Evolutionary conservation across 2,888 invertebrate species (phyloP).

Genomic region (Melinopterus prodromus): DNA sequence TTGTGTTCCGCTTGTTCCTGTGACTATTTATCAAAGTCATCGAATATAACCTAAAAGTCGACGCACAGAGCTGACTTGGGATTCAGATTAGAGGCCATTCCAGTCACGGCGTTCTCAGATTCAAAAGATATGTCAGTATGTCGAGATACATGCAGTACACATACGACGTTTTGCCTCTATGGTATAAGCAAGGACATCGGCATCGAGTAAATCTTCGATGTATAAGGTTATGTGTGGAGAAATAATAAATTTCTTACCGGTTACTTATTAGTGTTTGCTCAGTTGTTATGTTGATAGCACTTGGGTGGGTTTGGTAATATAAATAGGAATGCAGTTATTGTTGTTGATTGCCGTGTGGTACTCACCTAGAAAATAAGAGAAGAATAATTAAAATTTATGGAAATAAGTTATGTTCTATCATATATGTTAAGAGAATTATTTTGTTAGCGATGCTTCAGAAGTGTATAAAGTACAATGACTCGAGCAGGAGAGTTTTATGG

Average conservation of each 20-base stretch:
- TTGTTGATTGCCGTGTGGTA: neutral
- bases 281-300: neutral
- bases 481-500: neutral
- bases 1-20: neutral
- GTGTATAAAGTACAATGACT: neutral
- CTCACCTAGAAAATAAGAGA: neutral
- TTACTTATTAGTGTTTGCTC: neutral
- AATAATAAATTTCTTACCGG: slow-evolving; percentile 4
- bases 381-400: neutral
- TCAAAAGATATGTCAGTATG: neutral
- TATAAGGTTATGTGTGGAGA: slow-evolving; percentile 4
- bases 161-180: neutral
- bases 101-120: neutral
- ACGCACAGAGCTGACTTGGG: neutral
- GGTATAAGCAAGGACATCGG: neutral
- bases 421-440: neutral
- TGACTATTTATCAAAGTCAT: neutral
- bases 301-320: neutral
- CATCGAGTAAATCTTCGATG: neutral
- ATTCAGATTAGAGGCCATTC: neutral
- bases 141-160: neutral
- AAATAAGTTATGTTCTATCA: neutral
- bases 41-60: neutral
- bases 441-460: neutral
- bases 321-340: neutral